phyloP scores from a whole-genome alignment of 2,797 vertebrate species.

The Cossypha dichroa region DNA sequence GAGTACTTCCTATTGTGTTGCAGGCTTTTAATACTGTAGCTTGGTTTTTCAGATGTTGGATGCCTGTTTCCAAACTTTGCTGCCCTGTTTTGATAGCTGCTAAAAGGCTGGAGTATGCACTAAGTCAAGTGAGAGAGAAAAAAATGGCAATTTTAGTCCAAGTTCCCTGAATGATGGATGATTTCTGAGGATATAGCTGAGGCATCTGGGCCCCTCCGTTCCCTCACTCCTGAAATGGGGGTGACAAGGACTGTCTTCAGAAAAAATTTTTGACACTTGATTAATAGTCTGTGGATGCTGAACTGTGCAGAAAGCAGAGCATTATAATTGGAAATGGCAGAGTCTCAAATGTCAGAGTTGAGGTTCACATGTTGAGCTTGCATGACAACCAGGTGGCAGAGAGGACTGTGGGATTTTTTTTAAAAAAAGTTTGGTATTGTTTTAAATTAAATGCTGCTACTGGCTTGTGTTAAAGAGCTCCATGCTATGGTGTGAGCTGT shows the following conservation, averaged over 20 bases:
- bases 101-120: neutral
- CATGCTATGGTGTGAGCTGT: neutral
- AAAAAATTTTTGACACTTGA: neutral
- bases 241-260: neutral
- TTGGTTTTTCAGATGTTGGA: neutral
- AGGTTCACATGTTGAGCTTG: constrained; percentile 2
- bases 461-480: neutral
- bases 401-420: neutral
- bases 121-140: neutral
- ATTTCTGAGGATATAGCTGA: neutral
- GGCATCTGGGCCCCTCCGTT: neutral
- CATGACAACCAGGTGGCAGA: neutral
- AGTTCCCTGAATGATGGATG: neutral
- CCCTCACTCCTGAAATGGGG: neutral
- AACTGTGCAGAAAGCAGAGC: neutral
- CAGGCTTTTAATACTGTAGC: neutral
- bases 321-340: constrained; percentile 26
- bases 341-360: neutral
- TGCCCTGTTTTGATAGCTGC: neutral
- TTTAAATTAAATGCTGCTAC: neutral
- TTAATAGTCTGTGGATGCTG: neutral
- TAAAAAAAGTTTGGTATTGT: neutral
- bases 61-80: neutral
- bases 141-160: neutral
- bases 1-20: neutral